Base-by-base conservation (phyloP, 2,113 vertebrate species). In the Pedionomus torquatus region DNA sequence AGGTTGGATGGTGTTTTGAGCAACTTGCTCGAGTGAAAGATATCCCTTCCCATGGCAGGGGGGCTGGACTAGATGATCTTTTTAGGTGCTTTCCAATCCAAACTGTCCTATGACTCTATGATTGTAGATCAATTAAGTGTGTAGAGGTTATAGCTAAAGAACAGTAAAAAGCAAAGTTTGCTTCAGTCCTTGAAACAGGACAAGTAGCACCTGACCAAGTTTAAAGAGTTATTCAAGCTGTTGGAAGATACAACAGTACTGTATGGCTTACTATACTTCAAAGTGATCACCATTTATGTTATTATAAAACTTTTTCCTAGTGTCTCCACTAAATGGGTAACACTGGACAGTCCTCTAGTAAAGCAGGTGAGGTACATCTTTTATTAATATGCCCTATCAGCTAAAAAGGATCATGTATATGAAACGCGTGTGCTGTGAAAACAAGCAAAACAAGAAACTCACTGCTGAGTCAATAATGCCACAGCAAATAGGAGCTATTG, bases 401-500 rank as follows among this genome's bases (percentile, higher is more conserved):
- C 24, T 70, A 41, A 84, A 74, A 87, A 21, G 63, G 43, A 58
- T 79, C 30, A 28, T 60, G 48, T 33, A 13, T 41, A 83, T 39
- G 26, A 94, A 89, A 48, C 51, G 41, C 12, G 49, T 30, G 18
- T 33, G 7, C 31, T 88, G 21, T 44, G 51, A 57, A 90, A 94
- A 41, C 31, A 93, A 91, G 48, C 17, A 87, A 84, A 91, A 85
- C 46, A 83, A 71, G 66, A 63, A 93, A 86, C 58, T 79, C 4
- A 4, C 52, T 96, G 74, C 82, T 85, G 74, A 94, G 82, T 95
- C 94, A 97, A 93, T 97, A 95, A 72, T 66, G 65, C 89, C 89
- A 94, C 51, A 83, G 78, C 49, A 96, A 97, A 93, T 71, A 96
- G 44, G 46, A 96, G 60, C 90, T 95, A 94, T 95, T 97, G 90